These are phyloP conservation scores for Caenorhabditis remanei DNA, from an alignment of 1,140 invertebrate genomes.

Conservation along the genomic window DNA sequence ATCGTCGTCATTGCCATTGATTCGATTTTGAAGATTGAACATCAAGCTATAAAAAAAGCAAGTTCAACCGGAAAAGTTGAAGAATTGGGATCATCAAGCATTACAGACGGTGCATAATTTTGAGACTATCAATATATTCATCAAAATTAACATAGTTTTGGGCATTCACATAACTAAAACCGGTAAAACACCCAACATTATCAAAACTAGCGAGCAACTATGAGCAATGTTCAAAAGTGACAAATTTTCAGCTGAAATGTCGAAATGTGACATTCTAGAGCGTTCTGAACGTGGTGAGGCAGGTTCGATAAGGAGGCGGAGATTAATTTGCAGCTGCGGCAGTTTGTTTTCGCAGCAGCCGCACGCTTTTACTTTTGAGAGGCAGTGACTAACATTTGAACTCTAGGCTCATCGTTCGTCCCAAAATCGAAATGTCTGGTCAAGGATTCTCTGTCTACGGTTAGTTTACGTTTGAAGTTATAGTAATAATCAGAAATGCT, in stretches of 20 bases:
- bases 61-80: no score
- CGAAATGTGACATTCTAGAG: background rate
- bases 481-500: background rate
- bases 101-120: no score
- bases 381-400: background rate
- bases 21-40: constrained; percentile 82
- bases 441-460: constrained; percentile 36
- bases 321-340: background rate
- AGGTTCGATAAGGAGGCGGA: constrained; percentile 76
- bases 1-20: constrained; percentile 73
- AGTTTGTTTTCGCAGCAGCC: background rate
- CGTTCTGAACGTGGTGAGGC: background rate
- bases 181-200: no score
- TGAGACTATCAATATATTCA: no score
- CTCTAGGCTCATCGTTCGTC: background rate
- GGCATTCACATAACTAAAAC: no score
- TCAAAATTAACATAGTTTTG: no score
- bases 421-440: constrained; percentile 42
- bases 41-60: constrained; percentile 78
- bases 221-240: background rate
- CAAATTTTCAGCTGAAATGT: background rate
- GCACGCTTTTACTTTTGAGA: background rate
- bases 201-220: no score
- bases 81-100: no score
- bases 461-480: background rate